Evolutionary conservation across 2,888 invertebrate species (phyloP).

Genomic region (Mesorhabditis belari): DNA sequence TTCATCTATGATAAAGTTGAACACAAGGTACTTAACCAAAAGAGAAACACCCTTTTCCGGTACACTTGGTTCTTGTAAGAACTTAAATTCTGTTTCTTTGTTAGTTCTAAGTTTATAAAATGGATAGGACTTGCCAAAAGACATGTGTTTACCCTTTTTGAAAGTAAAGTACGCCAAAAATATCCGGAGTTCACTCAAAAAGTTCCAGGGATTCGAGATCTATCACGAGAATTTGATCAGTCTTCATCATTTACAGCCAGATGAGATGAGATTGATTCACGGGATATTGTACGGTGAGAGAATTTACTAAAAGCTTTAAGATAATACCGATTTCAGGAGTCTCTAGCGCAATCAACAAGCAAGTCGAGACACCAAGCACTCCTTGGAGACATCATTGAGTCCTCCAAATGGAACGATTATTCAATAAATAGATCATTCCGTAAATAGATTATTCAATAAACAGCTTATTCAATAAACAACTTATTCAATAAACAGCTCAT

Average conservation of each 20-base stretch:
- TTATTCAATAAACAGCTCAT: too few relatives aligned
- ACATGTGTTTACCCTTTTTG: too few relatives aligned
- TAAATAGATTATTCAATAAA: too few relatives aligned
- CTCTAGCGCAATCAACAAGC: not conserved
- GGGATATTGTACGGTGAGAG: slow-evolving; percentile 26
- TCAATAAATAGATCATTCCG: not conserved
- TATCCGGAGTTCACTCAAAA: too few relatives aligned
- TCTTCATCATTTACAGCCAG: slow-evolving; percentile 30
- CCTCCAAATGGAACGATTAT: not conserved
- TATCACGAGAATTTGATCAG: slow-evolving; percentile 31
- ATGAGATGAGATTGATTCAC: slow-evolving; percentile 31
- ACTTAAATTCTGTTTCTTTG: too few relatives aligned
- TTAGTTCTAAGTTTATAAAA: too few relatives aligned
- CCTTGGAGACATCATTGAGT: not conserved
- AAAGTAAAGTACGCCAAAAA: too few relatives aligned
- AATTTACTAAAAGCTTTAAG: not conserved
- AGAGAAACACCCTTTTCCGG: too few relatives aligned
- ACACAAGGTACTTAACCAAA: slow-evolving; percentile 6
- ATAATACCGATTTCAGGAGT: not conserved
- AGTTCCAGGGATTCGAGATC: slow-evolving; percentile 21
- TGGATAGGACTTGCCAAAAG: too few relatives aligned
- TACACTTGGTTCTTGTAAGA: too few relatives aligned
- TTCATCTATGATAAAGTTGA: slow-evolving; percentile 29
- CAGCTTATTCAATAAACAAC: too few relatives aligned
- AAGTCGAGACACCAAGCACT: not conserved